Evolutionary conservation across 2,888 invertebrate species (phyloP).

Genomic region (Physocephala rufipes): DNA sequence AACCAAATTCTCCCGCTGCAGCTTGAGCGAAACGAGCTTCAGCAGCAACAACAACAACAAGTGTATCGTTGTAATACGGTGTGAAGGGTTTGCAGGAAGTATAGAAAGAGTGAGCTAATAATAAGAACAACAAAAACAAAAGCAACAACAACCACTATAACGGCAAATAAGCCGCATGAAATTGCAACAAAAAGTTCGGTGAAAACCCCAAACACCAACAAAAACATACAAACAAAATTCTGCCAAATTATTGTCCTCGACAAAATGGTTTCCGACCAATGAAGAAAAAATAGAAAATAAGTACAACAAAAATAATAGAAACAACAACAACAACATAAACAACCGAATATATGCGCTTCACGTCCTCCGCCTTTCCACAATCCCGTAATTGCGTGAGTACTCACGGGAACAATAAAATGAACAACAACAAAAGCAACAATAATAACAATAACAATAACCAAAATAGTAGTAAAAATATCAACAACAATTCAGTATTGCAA

Average conservation of each 20-base stretch:
- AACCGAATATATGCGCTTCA: neutral
- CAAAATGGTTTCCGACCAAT: neutral
- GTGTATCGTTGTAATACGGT: too few relatives aligned
- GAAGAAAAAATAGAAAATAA: neutral
- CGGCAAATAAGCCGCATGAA: neutral
- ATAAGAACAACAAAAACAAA: constrained; percentile 6
- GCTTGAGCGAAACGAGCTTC: too few relatives aligned
- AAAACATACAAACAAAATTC: neutral
- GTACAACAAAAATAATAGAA: neutral
- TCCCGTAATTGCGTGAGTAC: too few relatives aligned
- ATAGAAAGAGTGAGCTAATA: neutral
- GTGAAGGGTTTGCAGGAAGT: too few relatives aligned
- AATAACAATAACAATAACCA: constrained; percentile 13
- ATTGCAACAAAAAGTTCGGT: neutral
- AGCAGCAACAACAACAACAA: constrained; percentile 4
- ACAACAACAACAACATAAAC: constrained; percentile 9
- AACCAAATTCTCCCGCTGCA: too few relatives aligned
- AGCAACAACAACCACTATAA: neutral
- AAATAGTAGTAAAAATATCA: constrained; percentile 10
- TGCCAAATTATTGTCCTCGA: neutral
- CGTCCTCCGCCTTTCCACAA: too few relatives aligned
- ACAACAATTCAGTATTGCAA: constrained; percentile 25
- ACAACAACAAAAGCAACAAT: constrained; percentile 10
- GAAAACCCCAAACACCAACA: too few relatives aligned
- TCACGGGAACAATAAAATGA: neutral